These are phyloP conservation scores for Todiramphus chloris DNA, from an alignment of 2,113 vertebrate species.

Conservation along the genomic window DNA sequence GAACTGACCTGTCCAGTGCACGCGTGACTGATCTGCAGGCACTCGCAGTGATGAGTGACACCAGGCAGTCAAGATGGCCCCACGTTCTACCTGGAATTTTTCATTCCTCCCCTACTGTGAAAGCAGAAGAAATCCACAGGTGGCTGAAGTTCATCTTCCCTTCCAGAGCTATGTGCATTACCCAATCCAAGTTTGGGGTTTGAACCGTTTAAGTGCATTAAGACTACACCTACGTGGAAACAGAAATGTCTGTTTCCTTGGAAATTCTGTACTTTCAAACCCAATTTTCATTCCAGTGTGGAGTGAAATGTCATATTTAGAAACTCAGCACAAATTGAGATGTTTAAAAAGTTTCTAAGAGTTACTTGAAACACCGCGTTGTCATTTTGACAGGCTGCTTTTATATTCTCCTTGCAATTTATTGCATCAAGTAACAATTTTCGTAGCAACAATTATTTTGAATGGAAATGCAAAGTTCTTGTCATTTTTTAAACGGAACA, in stretches of 20 bases:
- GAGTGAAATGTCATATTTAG: conserved; percentile 9
- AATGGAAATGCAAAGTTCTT: conserved; percentile 5
- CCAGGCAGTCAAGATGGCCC: neutral
- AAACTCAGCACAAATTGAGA: neutral
- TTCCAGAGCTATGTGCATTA: neutral
- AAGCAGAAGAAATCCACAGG: neutral
- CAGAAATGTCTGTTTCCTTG: conserved; percentile 2
- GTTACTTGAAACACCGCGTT: neutral
- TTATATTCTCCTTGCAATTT: neutral
- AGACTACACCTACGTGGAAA: neutral
- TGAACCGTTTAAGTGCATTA: neutral
- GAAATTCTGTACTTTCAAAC: conserved; percentile 11
- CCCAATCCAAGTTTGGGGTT: neutral
- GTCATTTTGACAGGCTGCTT: conserved; percentile 35
- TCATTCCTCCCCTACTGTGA: neutral
- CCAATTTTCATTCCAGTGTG: neutral
- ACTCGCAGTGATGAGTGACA: neutral
- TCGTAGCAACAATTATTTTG: neutral
- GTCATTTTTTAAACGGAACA: neutral
- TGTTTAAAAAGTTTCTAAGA: neutral
- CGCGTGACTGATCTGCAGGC: neutral
- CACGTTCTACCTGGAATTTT: neutral
- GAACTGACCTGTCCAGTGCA: too few species aligned
- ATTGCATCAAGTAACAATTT: conserved; percentile 1
- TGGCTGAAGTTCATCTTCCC: neutral